Evolutionary conservation across 2,888 invertebrate genomes (phyloP), one percentile per base, ranked within the genome.

Genomic region (Monopis laevigella): DNA sequence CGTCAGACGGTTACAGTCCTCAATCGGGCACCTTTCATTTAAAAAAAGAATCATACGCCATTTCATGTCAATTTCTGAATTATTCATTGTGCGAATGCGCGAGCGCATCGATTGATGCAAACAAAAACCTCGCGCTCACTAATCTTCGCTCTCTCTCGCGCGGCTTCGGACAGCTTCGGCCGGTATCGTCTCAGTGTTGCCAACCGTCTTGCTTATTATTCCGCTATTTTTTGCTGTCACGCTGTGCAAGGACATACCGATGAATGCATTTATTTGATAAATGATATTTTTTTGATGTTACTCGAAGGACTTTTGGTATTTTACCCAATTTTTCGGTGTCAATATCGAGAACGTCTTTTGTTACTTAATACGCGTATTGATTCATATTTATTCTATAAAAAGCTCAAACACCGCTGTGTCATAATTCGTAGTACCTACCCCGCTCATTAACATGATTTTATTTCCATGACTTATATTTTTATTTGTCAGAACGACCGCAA

Each of bases 1-100:
- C 78, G 80, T 80, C 80, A 78, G 77, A 65, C 77, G 77, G 77
- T 78, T 78, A 77, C 80, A 78, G 75, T 77, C 71, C 77, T 78
- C 80, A 80, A 80, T 80, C 78, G 80, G 73, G 77, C 80, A 78
- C 80, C 80, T 78, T 80, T 75, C 72, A 69, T 74, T 75, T 58
- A 62, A 72, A 75, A 77, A 80, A 78, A 75, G 73, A 73, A 73
- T 75, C 75, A 77, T 78, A 78, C 80, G 80, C 78, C 77, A 80
- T 78, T 80, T 80, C 78, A 80, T 80, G 80, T 78, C 80, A 78
- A 77, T 77, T 78, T 77, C 74, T 80, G 80, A 80, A 80, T 80
- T 74, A 80, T 80, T 80, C 80, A 80, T 80, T 58, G 74, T 70
- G 74, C 75, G 77, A 78, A 75, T 77, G 80, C 75, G 72, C 71